Evolutionary conservation across 2,797 vertebrate species (phyloP).

Genomic region (Spea hammondii): DNA sequence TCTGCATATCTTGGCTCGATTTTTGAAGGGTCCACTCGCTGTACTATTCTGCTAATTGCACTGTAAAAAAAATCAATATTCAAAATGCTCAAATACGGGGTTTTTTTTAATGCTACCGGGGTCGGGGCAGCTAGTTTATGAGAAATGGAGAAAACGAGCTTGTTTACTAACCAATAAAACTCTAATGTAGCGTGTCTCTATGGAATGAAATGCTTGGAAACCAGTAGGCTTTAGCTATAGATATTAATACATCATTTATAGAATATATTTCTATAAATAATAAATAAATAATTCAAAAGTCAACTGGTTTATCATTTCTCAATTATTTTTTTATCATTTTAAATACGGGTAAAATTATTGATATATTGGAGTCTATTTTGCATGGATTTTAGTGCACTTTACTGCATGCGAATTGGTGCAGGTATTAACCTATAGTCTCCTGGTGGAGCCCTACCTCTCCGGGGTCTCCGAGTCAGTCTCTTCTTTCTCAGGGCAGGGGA

Average conservation of each 20-base stretch:
- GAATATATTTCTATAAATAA: background rate
- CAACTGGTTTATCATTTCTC: background rate
- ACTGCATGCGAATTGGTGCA: too few species aligned
- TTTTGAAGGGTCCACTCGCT: background rate
- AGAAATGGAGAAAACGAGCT: constrained; percentile 36
- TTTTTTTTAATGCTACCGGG: constrained; percentile 26
- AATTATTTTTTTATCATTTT: too few species aligned
- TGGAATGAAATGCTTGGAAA: background rate
- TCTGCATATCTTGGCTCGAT: constrained; percentile 42
- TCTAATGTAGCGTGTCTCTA: constrained; percentile 27
- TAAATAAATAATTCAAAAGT: background rate
- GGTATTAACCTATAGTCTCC: too few species aligned
- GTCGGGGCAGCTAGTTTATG: constrained; percentile 20
- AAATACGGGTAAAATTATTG: too few species aligned
- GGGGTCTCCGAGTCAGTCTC: too few species aligned
- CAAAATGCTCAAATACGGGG: constrained; percentile 38
- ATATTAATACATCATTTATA: too few species aligned
- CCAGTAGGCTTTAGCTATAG: background rate
- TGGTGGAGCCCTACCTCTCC: too few species aligned
- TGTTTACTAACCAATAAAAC: constrained; percentile 39
- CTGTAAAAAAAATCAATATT: constrained; percentile 50
- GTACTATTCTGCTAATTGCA: constrained; percentile 28
- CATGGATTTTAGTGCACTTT: too few species aligned
- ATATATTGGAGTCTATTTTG: too few species aligned
- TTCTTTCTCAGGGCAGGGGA: too few species aligned